Percentiles rank a stretch among this genome's conserved stretches.
Conservation (phyloP, 2,113 vertebrate genomes). For the Psilopogon haemacephalus region DNA sequence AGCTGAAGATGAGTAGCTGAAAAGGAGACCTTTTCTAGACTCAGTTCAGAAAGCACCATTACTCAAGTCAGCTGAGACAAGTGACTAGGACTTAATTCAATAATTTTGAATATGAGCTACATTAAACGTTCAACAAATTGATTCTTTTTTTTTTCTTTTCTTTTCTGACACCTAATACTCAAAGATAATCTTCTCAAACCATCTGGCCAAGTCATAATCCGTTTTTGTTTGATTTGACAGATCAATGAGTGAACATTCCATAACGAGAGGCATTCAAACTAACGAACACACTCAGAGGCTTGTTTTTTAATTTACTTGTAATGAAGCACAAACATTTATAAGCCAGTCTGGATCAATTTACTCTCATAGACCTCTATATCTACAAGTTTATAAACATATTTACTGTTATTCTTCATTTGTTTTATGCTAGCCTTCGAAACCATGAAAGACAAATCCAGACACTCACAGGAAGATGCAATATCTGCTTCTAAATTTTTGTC, state of each 20-base stretch:
- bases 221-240: constrained; percentile 25
- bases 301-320: neutral
- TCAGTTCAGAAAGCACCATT: neutral
- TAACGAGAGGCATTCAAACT: neutral
- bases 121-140: constrained; percentile 4
- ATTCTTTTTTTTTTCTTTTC: neutral
- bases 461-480: neutral
- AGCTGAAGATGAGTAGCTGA: constrained; percentile 45
- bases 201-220: constrained; percentile 2
- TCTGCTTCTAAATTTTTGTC: neutral
- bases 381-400: neutral
- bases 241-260: neutral
- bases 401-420: neutral
- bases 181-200: constrained; percentile 16
- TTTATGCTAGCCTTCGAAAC: neutral
- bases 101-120: constrained; percentile 15
- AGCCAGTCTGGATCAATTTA: neutral
- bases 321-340: neutral
- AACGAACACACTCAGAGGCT: neutral
- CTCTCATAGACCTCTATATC: neutral
- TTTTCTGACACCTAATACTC: constrained; percentile 22
- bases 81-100: constrained; percentile 15
- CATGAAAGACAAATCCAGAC: neutral
- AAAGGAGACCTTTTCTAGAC: constrained; percentile 10
- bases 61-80: constrained; percentile 4